Conservation (phyloP, 2,888 invertebrate genomes). For the Drepana falcataria region DNA sequence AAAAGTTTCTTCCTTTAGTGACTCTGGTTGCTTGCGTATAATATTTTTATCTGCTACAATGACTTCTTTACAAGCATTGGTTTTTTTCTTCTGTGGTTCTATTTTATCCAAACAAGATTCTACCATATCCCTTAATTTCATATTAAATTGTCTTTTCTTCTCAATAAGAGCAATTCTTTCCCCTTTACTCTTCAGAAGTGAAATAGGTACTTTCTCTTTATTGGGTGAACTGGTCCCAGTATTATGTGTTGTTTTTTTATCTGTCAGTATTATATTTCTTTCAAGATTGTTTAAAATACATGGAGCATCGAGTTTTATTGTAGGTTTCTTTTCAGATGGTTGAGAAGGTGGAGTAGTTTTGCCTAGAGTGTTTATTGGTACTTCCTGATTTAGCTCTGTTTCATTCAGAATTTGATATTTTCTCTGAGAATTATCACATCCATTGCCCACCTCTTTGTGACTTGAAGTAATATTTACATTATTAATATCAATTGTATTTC, state of each 20-base stretch:
- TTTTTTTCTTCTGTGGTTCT: slow-evolving; percentile 25
- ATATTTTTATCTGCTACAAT: background rate
- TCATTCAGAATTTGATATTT: background rate
- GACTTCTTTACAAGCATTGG: slow-evolving; percentile 6
- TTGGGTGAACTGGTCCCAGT: background rate
- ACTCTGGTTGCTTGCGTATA: background rate
- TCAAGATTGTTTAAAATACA: background rate
- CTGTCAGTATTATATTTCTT: slow-evolving; percentile 10
- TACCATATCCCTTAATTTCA: slow-evolving; percentile 59
- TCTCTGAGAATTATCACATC: background rate
- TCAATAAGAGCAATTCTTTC: slow-evolving; percentile 56
- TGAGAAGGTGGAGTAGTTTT: background rate
- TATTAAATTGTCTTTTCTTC: slow-evolving; percentile 64
- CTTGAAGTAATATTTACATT: background rate
- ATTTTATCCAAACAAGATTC: slow-evolving; percentile 51
- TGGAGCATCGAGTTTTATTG: background rate
- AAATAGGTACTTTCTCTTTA: slow-evolving; percentile 5
- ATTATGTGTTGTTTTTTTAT: background rate
- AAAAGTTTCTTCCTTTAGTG: slow-evolving; percentile 34
- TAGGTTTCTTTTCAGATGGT: background rate
- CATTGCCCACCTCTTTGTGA: background rate
- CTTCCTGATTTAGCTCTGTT: background rate
- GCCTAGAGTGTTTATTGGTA: background rate
- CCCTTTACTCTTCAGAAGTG: slow-evolving; percentile 35
- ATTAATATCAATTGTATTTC: background rate